Percentiles rank a stretch among this genome's conserved stretches.
These are phyloP conservation scores for Eueides isabella DNA, from an alignment of 1,140 invertebrate genomes.

Conservation along the genomic window DNA sequence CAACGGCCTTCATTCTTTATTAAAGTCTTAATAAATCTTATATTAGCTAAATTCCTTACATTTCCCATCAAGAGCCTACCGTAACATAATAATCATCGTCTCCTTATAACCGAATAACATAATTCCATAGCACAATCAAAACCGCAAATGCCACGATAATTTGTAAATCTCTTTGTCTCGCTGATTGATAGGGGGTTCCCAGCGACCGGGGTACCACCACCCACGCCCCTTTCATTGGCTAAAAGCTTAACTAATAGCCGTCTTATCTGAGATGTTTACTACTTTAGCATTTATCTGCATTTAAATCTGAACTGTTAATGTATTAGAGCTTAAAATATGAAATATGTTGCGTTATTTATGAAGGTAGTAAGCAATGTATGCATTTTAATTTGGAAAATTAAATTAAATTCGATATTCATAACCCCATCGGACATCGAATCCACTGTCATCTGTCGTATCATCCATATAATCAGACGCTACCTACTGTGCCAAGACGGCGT, in stretches of 20 bases:
- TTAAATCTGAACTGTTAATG: conserved; percentile 4
- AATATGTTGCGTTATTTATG: neutral
- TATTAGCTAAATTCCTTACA: no score
- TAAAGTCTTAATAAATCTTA: no score
- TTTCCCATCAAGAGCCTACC: neutral
- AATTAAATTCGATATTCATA: no score
- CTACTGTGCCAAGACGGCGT: no score
- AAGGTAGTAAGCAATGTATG: neutral
- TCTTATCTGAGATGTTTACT: conserved; percentile 26
- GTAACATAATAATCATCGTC: neutral
- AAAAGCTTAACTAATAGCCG: conserved; percentile 25
- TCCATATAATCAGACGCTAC: no score
- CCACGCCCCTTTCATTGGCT: conserved; percentile 12
- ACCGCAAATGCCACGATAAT: conserved; percentile 9
- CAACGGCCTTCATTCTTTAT: no score
- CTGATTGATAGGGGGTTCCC: conserved; percentile 9
- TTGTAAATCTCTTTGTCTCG: conserved; percentile 23
- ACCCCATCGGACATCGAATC: no score
- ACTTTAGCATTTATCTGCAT: conserved; percentile 17
- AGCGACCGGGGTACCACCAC: neutral
- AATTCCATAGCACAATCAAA: neutral
- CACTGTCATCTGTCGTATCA: no score
- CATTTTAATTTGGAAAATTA: no score
- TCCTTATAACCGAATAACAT: neutral
- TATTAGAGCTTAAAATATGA: conserved; percentile 9